Evolutionary conservation across 1,140 invertebrate species (phyloP).

Genomic region (Drosophila setifemur): DNA sequence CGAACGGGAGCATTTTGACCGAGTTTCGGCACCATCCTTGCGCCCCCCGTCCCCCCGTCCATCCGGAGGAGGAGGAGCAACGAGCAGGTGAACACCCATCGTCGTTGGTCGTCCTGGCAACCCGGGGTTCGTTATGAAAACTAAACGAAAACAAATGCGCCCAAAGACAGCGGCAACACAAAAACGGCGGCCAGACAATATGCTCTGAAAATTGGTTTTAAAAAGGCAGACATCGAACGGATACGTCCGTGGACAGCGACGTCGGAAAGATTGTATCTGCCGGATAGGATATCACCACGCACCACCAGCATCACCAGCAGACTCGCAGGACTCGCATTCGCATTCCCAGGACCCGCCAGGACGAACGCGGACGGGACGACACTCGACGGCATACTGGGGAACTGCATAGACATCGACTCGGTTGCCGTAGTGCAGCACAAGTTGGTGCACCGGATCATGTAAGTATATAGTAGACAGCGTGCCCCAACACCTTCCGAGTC

Average conservation of each 20-base stretch:
- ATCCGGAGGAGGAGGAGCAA: no score
- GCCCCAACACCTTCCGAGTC: slow-evolving; percentile 8
- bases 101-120: slow-evolving; percentile 54
- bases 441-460: slow-evolving; percentile 77
- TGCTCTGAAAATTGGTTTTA: slow-evolving; percentile 53
- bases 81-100: slow-evolving; percentile 61
- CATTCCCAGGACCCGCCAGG: not conserved
- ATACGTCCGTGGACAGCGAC: slow-evolving; percentile 48
- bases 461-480: no score
- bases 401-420: slow-evolving; percentile 81
- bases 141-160: slow-evolving; percentile 71
- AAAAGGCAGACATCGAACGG: slow-evolving; percentile 47
- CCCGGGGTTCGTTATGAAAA: slow-evolving; percentile 70
- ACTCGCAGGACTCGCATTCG: not conserved
- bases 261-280: slow-evolving; percentile 39
- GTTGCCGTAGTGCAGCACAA: slow-evolving; percentile 81
- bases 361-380: slow-evolving; percentile 27
- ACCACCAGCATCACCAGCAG: slow-evolving; percentile 4
- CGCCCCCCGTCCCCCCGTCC: not conserved
- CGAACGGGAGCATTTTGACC: slow-evolving; percentile 58
- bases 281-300: slow-evolving; percentile 16
- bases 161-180: slow-evolving; percentile 22
- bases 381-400: slow-evolving; percentile 76
- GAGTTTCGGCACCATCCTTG: slow-evolving; percentile 50
- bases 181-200: slow-evolving; percentile 33